A percentile compares a stretch with the other conserved stretches of the same genome.
Conservation (phyloP, 2,797 vertebrate species). For the Philypnodon macrostomus region DNA sequence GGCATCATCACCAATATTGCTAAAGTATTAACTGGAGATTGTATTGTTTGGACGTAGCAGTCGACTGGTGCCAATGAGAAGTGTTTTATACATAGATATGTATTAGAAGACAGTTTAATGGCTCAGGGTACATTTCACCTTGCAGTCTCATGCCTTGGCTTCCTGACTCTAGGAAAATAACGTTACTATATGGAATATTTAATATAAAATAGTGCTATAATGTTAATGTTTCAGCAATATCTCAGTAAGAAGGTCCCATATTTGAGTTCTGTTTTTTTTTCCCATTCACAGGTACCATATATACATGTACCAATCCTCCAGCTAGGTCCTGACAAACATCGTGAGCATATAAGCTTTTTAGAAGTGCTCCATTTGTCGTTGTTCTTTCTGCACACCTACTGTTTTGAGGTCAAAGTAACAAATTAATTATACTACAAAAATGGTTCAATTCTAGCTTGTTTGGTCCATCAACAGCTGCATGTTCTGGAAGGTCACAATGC, state of each 20-base stretch:
- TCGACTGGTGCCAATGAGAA: slow-evolving; percentile 18
- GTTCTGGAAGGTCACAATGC: neutral
- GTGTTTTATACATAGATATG: slow-evolving; percentile 19
- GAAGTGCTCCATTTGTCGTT: too few relatives aligned
- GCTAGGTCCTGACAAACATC: too few relatives aligned
- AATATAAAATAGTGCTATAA: too few relatives aligned
- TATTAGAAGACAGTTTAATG: slow-evolving; percentile 50
- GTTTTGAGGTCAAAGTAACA: too few relatives aligned
- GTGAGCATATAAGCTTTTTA: too few relatives aligned
- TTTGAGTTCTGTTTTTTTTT: too few relatives aligned
- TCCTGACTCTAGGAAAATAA: slow-evolving; percentile 6
- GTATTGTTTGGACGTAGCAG: slow-evolving; percentile 3
- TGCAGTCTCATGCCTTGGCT: slow-evolving; percentile 33
- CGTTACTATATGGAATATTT: neutral
- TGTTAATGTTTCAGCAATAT: too few relatives aligned
- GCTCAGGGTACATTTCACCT: slow-evolving; percentile 38
- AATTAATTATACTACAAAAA: neutral
- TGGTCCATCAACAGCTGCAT: neutral
- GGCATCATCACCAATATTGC: slow-evolving; percentile 12
- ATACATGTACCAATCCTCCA: too few relatives aligned
- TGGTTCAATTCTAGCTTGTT: neutral
- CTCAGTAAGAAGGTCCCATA: too few relatives aligned
- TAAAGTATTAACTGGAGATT: slow-evolving; percentile 21
- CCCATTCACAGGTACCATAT: too few relatives aligned
- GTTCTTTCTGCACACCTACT: too few relatives aligned